Evolutionary conservation across 2,113 vertebrate genomes (phyloP), one percentile per base, ranked within the genome.

Genomic region (Pholis gunnellus): DNA sequence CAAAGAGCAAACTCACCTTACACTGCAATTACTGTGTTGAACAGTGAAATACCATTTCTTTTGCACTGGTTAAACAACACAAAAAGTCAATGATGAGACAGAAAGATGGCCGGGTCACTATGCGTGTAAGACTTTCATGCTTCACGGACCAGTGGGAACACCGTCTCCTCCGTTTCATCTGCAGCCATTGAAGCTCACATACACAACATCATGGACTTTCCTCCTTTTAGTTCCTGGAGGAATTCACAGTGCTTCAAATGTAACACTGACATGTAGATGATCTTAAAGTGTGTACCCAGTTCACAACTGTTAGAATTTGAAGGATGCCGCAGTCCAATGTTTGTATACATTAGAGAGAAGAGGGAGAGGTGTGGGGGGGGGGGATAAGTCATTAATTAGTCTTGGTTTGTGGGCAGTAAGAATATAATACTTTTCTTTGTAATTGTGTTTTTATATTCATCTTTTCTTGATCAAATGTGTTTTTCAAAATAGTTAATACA

Each of bases 231-330:
- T 56, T 44, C 78, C 50, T 75, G 8, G 13, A 22, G 2, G 2
- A 34, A 68, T 57, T 72, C n/a, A 44, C 36, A 25, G 25, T 5
- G n/a, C 34, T 40, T 63, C 22, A 72, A 25, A 72, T 38, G 18
- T 3, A 36, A 72, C 13, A 52, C 38, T 56, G 34, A 79, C 17
- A 72, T 60, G 31, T 15, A 36, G 34, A 40, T 46, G 59, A 83
- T 63, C 11, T 44, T 36, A 44, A 22, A 7, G 46, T 27, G 1
- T 18, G 8, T 1, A 9, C 8, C 38, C n/a, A n/a, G 38, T 40
- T 40, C 38, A 40, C 38, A 40, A 40, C 38, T 40, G 38, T 40
- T 9, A 40, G 7, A 40, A 40, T 40, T 38, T 40, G 38, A 40
- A 40, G 38, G 38, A 40, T 40, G 38, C 38, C 38, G 38, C 38